Conservation (phyloP, 1,140 invertebrate species). For the Drosophila nikananu region DNA sequence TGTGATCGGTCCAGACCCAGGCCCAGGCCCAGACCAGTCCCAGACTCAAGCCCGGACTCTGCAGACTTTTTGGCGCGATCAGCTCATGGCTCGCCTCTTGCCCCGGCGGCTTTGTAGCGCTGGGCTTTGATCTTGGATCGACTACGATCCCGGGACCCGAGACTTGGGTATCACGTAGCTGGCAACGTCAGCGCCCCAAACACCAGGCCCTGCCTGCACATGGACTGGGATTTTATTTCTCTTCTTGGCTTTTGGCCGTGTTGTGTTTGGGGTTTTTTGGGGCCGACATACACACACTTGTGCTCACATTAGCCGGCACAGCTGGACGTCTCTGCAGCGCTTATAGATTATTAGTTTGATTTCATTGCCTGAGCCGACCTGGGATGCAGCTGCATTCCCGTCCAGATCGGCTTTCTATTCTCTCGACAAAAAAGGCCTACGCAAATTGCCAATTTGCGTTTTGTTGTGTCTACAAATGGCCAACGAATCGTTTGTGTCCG, state of each 20-base stretch:
- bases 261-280: constrained; percentile 71
- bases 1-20: constrained; percentile 61
- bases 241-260: constrained; percentile 25
- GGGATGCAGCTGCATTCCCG: constrained; percentile 56
- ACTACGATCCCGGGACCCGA: constrained; percentile 43
- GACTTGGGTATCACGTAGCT: constrained; percentile 69
- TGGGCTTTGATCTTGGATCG: constrained; percentile 80
- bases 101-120: constrained; percentile 52
- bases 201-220: constrained; percentile 34
- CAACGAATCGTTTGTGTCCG: constrained; percentile 52
- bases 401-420: constrained; percentile 56
- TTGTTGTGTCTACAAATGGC: constrained; percentile 74
- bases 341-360: constrained; percentile 84
- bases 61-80: constrained; percentile 81
- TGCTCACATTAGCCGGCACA: constrained; percentile 79
- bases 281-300: constrained; percentile 46
- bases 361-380: constrained; percentile 64
- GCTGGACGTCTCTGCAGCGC: constrained; percentile 70
- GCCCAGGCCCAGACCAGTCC: constrained; percentile 3
- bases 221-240: constrained; percentile 28
- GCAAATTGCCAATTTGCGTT: constrained; percentile 78
- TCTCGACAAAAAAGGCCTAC: constrained; percentile 45
- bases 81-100: constrained; percentile 26
- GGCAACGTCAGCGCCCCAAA: constrained; percentile 73
- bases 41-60: constrained; percentile 54